phyloP scores from a whole-genome alignment of 2,888 invertebrate genomes.

The Drosophila eohydei region DNA sequence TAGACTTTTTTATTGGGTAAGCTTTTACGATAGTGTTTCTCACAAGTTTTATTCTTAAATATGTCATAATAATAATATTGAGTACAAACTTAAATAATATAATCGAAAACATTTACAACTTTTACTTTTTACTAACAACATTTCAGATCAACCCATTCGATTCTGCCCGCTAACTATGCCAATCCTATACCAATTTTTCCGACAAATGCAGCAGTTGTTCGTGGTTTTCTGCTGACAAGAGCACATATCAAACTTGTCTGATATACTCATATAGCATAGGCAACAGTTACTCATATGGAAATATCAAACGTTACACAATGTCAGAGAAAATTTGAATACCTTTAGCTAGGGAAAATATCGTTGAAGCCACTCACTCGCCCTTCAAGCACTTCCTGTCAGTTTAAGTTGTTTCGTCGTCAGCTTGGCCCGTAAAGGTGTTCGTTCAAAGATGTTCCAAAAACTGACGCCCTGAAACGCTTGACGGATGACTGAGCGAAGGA shows the following conservation, averaged over 20 bases:
- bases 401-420: slow-evolving; percentile 47
- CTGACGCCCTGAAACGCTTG: slow-evolving; percentile 59
- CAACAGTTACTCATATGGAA: too few species aligned
- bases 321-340: neutral
- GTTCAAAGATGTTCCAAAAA: slow-evolving; percentile 46
- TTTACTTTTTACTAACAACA: too few species aligned
- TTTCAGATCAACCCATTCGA: too few species aligned
- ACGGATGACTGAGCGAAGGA: slow-evolving; percentile 59
- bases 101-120: too few species aligned
- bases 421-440: slow-evolving; percentile 49
- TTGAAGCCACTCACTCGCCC: slow-evolving; percentile 20
- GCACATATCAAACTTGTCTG: neutral
- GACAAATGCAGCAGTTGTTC: neutral
- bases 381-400: slow-evolving; percentile 24
- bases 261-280: neutral
- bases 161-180: too few species aligned
- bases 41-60: too few species aligned
- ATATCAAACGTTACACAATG: neutral
- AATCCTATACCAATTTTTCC: neutral
- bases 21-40: too few species aligned
- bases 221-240: neutral
- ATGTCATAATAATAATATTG: too few species aligned
- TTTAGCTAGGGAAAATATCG: slow-evolving; percentile 21
- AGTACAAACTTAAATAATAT: too few species aligned
- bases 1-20: too few species aligned